Percentiles rank a stretch among this genome's conserved stretches.
phyloP scores from a whole-genome alignment of 2,113 vertebrate species.

The Hystrix cristata region DNA sequence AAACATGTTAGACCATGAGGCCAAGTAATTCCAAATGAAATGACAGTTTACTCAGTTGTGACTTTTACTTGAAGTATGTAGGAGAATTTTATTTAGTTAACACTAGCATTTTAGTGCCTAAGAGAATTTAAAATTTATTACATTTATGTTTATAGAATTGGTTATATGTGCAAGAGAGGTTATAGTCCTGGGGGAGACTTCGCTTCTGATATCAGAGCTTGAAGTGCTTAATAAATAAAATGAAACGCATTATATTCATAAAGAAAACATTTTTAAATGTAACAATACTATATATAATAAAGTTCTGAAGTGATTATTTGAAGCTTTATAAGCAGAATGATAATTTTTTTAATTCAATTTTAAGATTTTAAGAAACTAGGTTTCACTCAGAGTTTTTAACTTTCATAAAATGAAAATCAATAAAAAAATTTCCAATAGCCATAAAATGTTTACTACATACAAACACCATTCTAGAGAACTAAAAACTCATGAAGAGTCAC shows the following conservation, averaged over 20 bases:
- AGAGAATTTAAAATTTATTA: constrained; percentile 13
- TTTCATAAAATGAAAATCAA: constrained; percentile 45
- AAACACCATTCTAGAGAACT: neutral
- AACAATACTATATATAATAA: neutral
- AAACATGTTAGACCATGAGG: neutral
- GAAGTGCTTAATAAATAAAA: neutral
- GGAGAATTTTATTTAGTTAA: constrained; percentile 44
- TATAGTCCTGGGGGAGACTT: constrained; percentile 1
- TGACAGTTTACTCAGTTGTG: neutral
- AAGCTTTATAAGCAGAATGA: neutral
- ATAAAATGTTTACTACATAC: neutral
- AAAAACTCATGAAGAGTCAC: constrained; percentile 7
- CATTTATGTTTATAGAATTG: neutral
- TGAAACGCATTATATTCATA: neutral
- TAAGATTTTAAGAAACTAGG: neutral
- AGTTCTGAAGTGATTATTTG: neutral
- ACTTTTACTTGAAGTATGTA: neutral
- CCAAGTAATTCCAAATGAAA: constrained; percentile 29
- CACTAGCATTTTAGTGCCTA: neutral
- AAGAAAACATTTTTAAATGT: neutral
- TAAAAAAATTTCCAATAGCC: neutral
- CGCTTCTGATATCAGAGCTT: neutral
- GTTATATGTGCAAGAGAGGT: neutral
- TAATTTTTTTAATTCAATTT: neutral
- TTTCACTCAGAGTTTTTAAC: constrained; percentile 9